Evolutionary conservation across 2,888 invertebrate species (phyloP), one percentile per base, ranked within the genome.

Genomic region (Sthenelais limicola): DNA sequence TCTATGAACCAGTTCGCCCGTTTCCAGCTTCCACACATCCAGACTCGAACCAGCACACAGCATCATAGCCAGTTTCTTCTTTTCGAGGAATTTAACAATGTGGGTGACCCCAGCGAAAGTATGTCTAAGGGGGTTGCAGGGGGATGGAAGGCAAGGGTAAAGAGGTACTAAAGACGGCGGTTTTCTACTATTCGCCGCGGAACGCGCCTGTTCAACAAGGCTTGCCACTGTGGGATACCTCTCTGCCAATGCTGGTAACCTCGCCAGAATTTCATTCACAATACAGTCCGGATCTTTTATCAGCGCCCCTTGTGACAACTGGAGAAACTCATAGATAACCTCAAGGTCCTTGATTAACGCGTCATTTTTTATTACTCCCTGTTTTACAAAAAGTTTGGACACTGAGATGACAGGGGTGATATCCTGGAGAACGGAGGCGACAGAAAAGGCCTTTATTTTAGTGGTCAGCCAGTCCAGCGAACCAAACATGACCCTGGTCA

Each of bases 401-500:
- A 77, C 52, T 9, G 21, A 5, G 28, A 68, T 43, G 12, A 71
- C 24, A 5, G 54, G n/a, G 1, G 70, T 21, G 7, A 74, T 7
- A 30, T 78, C 78, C 21, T 70, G 52, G 18, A 70, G 21, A 3
- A 77, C 35, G 1, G 35, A 32, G 4, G 32, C 51, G 24, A 68
- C 15, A 18, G 52, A 32, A 0, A 35, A 26, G 21, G 54, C 47
- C 21, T 38, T 28, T 47, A 74, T 32, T 48, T 77, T 77, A 3
- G 76, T 68, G 32, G 21, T 43, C 56, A 78, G 48, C 78, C 78
- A 78, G 18, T 67, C 28, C 21, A 68, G 67, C 54, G 78, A 70
- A 70, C 78, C 75, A 9, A 77, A 56, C 32, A 77, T 43, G 9
- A 32, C 26, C n/a, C 73, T 33, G 33, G 69, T 77, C 48, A 72